Percentiles rank a stretch among this genome's conserved stretches.
phyloP scores from a whole-genome alignment of 2,888 invertebrate species.

The Hecatera dysodea region DNA sequence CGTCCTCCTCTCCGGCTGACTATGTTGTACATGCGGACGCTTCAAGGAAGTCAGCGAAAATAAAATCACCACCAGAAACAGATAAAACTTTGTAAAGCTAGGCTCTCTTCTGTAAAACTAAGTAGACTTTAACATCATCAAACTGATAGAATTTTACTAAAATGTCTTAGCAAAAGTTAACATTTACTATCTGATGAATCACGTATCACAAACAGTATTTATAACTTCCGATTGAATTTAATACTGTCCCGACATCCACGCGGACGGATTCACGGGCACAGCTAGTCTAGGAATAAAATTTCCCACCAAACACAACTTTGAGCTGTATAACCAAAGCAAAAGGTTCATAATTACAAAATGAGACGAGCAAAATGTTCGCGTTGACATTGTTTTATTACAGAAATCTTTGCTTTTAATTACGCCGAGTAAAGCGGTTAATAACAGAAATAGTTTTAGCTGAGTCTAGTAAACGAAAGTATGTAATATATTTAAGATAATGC shows the following conservation, averaged over 20 bases:
- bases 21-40: too few relatives aligned
- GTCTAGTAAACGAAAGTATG: conserved; percentile 47
- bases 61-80: too few relatives aligned
- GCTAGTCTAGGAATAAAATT: conserved; percentile 36
- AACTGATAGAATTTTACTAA: not conserved
- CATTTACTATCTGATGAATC: not conserved
- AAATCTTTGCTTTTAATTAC: conserved; percentile 60
- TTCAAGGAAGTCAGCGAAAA: too few relatives aligned
- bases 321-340: conserved; percentile 17
- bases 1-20: too few relatives aligned
- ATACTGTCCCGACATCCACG: conserved; percentile 12
- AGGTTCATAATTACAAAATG: conserved; percentile 18
- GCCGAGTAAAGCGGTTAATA: conserved; percentile 40
- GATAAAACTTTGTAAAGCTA: too few relatives aligned
- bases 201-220: not conserved
- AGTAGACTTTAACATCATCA: too few relatives aligned
- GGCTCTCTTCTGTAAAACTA: too few relatives aligned
- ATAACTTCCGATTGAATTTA: conserved; percentile 24
- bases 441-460: conserved; percentile 53
- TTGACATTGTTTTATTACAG: conserved; percentile 60
- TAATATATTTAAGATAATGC: conserved; percentile 53
- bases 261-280: conserved; percentile 28
- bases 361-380: conserved; percentile 29
- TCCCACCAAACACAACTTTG: conserved; percentile 8
- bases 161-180: not conserved